These are phyloP conservation scores for Gasterosteus nipponicus DNA, from an alignment of 2,113 vertebrate species.

Conservation along the genomic window DNA sequence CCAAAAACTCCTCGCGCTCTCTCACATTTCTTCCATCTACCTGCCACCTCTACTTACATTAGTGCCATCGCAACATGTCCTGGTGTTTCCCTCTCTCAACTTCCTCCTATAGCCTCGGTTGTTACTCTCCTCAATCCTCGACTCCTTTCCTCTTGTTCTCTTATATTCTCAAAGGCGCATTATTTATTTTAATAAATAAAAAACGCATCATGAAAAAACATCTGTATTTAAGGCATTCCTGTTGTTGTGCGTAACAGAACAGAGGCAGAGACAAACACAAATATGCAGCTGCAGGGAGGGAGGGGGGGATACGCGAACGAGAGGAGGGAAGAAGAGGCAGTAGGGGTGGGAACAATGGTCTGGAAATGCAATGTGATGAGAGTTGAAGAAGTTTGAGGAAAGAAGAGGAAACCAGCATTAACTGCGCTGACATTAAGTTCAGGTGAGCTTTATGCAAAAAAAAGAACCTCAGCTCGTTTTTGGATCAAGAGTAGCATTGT, in stretches of 20 bases:
- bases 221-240: slow-evolving; percentile 13
- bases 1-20: slow-evolving; percentile 49
- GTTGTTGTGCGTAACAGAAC: slow-evolving; percentile 10
- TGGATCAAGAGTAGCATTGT: slow-evolving; percentile 41
- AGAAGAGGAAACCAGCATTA: slow-evolving; percentile 20
- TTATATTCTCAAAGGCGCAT: slow-evolving; percentile 6
- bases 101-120: not conserved
- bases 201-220: slow-evolving; percentile 16
- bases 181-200: slow-evolving; percentile 36
- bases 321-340: not conserved
- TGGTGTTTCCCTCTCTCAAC: not conserved
- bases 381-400: slow-evolving; percentile 8
- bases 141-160: not conserved
- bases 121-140: not conserved
- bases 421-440: slow-evolving; percentile 37
- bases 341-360: not conserved
- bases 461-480: slow-evolving; percentile 25
- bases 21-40: slow-evolving; percentile 19
- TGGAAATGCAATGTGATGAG: slow-evolving; percentile 9
- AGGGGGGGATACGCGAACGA: not conserved
- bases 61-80: slow-evolving; percentile 9
- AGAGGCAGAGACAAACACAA: slow-evolving; percentile 8
- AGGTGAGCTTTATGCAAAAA: slow-evolving; percentile 33
- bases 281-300: not conserved
- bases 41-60: slow-evolving; percentile 25